These are phyloP conservation scores for Drosophila sp. DNA, from an alignment of 1,140 invertebrate species.

Conservation along the genomic window DNA sequence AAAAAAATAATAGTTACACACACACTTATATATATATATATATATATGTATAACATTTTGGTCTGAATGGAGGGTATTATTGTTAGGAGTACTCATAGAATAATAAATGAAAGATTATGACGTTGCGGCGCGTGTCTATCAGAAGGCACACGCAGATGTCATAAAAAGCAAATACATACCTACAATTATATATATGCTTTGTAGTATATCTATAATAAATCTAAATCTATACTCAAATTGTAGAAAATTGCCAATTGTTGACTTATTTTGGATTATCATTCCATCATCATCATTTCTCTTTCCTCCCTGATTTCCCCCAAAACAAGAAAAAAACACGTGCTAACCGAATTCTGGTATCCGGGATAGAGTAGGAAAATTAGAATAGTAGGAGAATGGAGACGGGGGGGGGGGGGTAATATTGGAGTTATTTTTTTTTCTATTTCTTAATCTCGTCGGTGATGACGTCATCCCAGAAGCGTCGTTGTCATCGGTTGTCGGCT, in stretches of 20 bases:
- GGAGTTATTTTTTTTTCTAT: background rate
- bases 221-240: conserved; percentile 44
- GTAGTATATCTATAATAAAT: conserved; percentile 11
- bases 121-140: conserved; percentile 59
- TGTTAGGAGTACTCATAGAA: conserved; percentile 43
- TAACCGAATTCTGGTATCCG: conserved; percentile 13
- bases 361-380: background rate
- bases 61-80: conserved; percentile 33
- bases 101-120: conserved; percentile 51
- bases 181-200: background rate
- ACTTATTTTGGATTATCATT: conserved; percentile 45
- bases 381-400: no score
- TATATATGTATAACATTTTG: conserved; percentile 29
- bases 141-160: conserved; percentile 40
- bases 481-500: conserved; percentile 1
- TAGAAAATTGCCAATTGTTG: conserved; percentile 60
- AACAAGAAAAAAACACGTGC: conserved; percentile 26
- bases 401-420: conserved; percentile 14
- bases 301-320: no score
- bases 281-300: background rate
- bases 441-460: background rate
- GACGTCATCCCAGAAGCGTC: conserved; percentile 25
- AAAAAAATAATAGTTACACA: background rate
- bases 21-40: background rate
- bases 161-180: conserved; percentile 21